These are phyloP conservation scores for Chloropsis cyanopogon DNA, from an alignment of 2,113 vertebrate species.

Conservation along the genomic window DNA sequence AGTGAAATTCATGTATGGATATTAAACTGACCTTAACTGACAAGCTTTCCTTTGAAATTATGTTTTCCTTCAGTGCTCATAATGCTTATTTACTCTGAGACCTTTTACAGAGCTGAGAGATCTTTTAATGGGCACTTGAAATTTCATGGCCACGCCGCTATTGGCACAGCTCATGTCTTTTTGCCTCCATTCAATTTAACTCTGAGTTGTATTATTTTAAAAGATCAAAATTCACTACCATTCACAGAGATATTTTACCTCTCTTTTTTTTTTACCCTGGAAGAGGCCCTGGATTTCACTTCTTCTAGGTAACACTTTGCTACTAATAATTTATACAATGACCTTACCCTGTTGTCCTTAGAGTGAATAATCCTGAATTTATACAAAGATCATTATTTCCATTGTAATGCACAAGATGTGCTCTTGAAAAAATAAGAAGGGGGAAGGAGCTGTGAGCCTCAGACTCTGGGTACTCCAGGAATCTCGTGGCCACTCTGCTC, in stretches of 20 bases:
- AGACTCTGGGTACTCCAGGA: background rate
- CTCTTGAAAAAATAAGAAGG: background rate
- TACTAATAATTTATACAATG: background rate
- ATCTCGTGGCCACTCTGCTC: accelerated
- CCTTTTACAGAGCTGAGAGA: background rate
- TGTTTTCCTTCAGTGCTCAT: constrained; percentile 35
- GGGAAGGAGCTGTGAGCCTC: background rate
- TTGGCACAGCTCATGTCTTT: background rate
- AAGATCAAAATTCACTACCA: background rate
- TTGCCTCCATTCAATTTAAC: constrained; percentile 3
- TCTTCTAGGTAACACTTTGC: background rate
- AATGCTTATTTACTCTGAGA: constrained; percentile 37
- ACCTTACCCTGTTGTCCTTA: background rate
- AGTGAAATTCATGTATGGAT: constrained; percentile 5
- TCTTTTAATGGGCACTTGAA: constrained; percentile 35
- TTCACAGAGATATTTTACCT: background rate
- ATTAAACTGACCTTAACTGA: constrained; percentile 50
- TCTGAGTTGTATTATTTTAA: constrained; percentile 13
- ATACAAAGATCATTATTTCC: background rate
- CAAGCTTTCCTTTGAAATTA: constrained; percentile 31
- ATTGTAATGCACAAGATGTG: background rate
- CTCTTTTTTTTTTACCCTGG: background rate
- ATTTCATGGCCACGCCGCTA: background rate
- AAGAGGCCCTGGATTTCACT: background rate
- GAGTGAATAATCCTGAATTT: background rate